Evolutionary conservation across 2,888 invertebrate species (phyloP).

Genomic region (Ctenicera cuprea): DNA sequence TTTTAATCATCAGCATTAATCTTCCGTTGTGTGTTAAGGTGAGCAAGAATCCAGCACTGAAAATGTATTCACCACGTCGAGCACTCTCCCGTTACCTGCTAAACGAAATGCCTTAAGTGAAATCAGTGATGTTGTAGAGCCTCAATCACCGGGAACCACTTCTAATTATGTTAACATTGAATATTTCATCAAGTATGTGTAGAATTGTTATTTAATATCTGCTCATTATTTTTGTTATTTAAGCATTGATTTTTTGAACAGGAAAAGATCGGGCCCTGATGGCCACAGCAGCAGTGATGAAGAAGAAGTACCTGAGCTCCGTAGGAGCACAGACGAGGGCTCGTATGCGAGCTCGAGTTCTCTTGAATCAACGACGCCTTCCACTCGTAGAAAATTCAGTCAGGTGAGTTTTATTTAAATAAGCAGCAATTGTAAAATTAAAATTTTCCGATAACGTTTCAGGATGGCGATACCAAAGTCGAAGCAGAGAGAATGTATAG

Average conservation of each 20-base stretch:
- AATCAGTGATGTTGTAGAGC: constrained; percentile 72
- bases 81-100: constrained; percentile 77
- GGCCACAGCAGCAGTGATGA: constrained; percentile 71
- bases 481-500: constrained; percentile 91
- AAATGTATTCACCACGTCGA: constrained; percentile 78
- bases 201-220: too few relatives aligned
- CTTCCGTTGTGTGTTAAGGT: constrained; percentile 34
- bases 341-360: constrained; percentile 73
- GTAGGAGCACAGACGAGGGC: constrained; percentile 69
- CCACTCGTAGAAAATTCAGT: constrained; percentile 69
- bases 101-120: constrained; percentile 68
- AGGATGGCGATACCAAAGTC: constrained; percentile 77
- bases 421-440: background rate
- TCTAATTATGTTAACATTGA: constrained; percentile 96
- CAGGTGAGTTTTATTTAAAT: constrained; percentile 39
- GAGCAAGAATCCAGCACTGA: constrained; percentile 79
- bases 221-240: background rate
- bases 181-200: constrained; percentile 88
- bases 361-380: constrained; percentile 74
- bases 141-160: constrained; percentile 86
- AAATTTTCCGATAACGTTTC: constrained; percentile 28
- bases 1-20: too few relatives aligned
- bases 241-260: constrained; percentile 2
- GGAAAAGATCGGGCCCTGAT: constrained; percentile 54
- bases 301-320: constrained; percentile 71